These are phyloP conservation scores for Amitus sp. DNA, from an alignment of 2,888 invertebrate genomes.

Conservation along the genomic window DNA sequence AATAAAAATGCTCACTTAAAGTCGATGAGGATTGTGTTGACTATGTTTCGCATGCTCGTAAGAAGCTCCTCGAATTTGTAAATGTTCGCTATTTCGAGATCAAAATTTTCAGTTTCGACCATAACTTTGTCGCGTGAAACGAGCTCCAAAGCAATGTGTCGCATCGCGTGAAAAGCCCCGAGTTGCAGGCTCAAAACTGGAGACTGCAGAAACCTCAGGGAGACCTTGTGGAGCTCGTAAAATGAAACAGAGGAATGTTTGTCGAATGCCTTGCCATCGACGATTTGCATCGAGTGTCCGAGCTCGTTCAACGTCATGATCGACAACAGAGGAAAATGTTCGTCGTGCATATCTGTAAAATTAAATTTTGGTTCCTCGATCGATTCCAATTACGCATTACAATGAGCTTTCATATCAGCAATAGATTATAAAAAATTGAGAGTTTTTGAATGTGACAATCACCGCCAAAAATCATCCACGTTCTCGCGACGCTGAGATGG, in stretches of 20 bases:
- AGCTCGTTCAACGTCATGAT: slow-evolving; percentile 50
- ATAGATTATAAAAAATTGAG: neutral
- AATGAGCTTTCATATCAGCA: too few relatives aligned
- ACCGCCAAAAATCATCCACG: slow-evolving; percentile 67
- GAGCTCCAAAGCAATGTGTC: slow-evolving; percentile 63
- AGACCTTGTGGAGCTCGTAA: slow-evolving; percentile 56
- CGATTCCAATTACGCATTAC: too few relatives aligned
- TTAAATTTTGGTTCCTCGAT: slow-evolving; percentile 12
- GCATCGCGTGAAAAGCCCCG: slow-evolving; percentile 67
- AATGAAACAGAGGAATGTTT: slow-evolving; percentile 25
- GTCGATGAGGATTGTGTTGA: slow-evolving; percentile 68
- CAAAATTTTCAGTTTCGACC: slow-evolving; percentile 64
- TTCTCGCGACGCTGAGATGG: slow-evolving; percentile 67
- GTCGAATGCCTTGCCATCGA: slow-evolving; percentile 50
- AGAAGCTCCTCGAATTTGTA: slow-evolving; percentile 65
- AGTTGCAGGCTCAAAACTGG: slow-evolving; percentile 64
- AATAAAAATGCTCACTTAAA: slow-evolving; percentile 65
- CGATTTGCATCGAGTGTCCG: slow-evolving; percentile 52
- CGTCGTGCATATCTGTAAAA: slow-evolving; percentile 46
- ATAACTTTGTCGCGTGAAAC: slow-evolving; percentile 65
- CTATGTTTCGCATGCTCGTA: slow-evolving; percentile 64
- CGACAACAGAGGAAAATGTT: slow-evolving; percentile 41
- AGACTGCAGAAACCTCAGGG: slow-evolving; percentile 63
- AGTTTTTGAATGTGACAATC: neutral
- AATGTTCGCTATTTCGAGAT: slow-evolving; percentile 63